Conservation (phyloP, 2,797 vertebrate species). For the Oreonectes daqikongensis region DNA sequence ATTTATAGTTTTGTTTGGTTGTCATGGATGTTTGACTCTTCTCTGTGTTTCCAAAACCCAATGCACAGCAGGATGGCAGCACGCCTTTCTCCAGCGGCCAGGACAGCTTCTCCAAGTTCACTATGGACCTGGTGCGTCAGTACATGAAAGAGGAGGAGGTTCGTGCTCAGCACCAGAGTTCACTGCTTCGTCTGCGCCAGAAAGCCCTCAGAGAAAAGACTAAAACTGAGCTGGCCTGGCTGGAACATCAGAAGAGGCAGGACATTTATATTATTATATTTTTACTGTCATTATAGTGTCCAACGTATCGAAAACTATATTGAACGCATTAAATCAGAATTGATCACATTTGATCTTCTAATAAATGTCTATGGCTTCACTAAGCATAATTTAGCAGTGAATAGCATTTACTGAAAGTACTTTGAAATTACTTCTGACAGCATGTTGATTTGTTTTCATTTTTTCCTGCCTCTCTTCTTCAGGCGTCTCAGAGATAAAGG, state of each 20-base stretch:
- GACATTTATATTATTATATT: background rate
- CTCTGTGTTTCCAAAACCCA: background rate
- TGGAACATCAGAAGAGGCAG: slow-evolving; percentile 94
- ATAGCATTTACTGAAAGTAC: too few relatives aligned
- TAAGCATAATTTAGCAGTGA: too few relatives aligned
- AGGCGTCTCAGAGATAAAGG: slow-evolving; percentile 92
- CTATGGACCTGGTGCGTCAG: slow-evolving; percentile 97
- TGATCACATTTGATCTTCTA: too few relatives aligned
- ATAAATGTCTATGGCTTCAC: too few relatives aligned
- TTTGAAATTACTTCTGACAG: too few relatives aligned
- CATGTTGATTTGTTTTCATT: background rate
- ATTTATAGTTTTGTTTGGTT: slow-evolving; percentile 1
- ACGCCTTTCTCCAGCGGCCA: slow-evolving; percentile 91
- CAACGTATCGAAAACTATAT: background rate
- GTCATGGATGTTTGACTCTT: slow-evolving; percentile 2
- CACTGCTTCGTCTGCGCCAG: slow-evolving; percentile 90
- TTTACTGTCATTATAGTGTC: background rate
- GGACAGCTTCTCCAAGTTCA: slow-evolving; percentile 95
- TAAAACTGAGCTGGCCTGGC: slow-evolving; percentile 92
- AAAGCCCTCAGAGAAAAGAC: slow-evolving; percentile 96
- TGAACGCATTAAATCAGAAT: too few relatives aligned
- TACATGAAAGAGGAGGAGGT: slow-evolving; percentile 98
- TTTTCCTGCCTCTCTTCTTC: slow-evolving; percentile 13
- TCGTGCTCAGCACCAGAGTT: slow-evolving; percentile 92
- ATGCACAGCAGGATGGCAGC: slow-evolving; percentile 76